A percentile compares a stretch with the other conserved stretches of the same genome.
These are phyloP conservation scores for Speoplatyrhinus poulsoni DNA, from an alignment of 2,113 vertebrate genomes.

Conservation along the genomic window DNA sequence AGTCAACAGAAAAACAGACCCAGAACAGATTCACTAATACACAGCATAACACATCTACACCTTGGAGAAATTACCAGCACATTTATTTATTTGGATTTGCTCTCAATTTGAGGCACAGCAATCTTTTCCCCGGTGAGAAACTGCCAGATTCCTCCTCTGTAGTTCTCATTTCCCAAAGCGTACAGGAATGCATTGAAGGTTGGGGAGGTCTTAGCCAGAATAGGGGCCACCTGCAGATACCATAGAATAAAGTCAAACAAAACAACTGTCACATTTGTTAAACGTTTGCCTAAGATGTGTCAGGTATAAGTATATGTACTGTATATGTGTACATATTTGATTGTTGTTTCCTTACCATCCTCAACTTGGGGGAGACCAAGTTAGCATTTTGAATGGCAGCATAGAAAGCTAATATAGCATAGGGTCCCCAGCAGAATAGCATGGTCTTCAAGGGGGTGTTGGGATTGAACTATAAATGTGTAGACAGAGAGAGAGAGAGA, in stretches of 20 bases:
- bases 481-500: not conserved
- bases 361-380: slow-evolving; percentile 86
- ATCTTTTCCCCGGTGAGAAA: slow-evolving; percentile 86
- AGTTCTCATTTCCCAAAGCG: slow-evolving; percentile 86
- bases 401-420: slow-evolving; percentile 85
- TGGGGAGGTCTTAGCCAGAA: slow-evolving; percentile 89
- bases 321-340: not conserved
- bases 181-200: slow-evolving; percentile 87
- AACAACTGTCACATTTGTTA: not conserved
- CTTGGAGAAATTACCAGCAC: slow-evolving; percentile 62
- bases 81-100: slow-evolving; percentile 85
- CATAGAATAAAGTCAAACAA: not conserved
- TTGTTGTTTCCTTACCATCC: slow-evolving; percentile 81
- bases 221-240: slow-evolving; percentile 85
- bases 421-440: slow-evolving; percentile 91
- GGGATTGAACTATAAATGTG: slow-evolving; percentile 83
- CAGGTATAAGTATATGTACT: not conserved
- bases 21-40: slow-evolving; percentile 5
- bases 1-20: slow-evolving; percentile 7
- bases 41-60: slow-evolving; percentile 25
- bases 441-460: slow-evolving; percentile 84
- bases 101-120: slow-evolving; percentile 80
- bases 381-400: slow-evolving; percentile 82
- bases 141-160: slow-evolving; percentile 88
- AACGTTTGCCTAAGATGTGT: not conserved